phyloP scores from a whole-genome alignment of 2,797 vertebrate species.

The Cuculus canorus region DNA sequence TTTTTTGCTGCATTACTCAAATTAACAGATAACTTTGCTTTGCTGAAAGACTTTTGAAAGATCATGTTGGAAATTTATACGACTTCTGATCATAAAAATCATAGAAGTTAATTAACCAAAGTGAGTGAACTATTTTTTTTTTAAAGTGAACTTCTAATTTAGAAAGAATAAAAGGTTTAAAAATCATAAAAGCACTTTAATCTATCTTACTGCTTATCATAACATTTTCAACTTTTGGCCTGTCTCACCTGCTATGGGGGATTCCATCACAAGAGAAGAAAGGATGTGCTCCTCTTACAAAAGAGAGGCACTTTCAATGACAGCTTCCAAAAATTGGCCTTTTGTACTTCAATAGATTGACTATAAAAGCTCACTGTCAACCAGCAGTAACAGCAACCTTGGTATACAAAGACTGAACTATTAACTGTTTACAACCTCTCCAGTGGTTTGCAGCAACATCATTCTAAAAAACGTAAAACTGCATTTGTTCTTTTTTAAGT shows the following conservation, averaged over 20 bases:
- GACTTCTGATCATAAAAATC: slow-evolving; percentile 32
- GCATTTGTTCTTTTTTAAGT: background rate
- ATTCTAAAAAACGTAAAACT: background rate
- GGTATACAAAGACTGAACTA: slow-evolving; percentile 44
- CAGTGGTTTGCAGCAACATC: background rate
- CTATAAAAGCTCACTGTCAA: slow-evolving; percentile 70
- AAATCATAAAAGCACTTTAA: slow-evolving; percentile 16
- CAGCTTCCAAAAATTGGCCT: slow-evolving; percentile 51
- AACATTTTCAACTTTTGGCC: slow-evolving; percentile 46
- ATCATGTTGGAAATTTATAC: background rate
- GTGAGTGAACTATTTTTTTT: background rate
- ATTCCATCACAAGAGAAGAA: slow-evolving; percentile 59
- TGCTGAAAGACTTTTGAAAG: background rate
- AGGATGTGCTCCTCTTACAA: slow-evolving; percentile 57
- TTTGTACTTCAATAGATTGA: slow-evolving; percentile 64
- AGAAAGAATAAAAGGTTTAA: slow-evolving; percentile 39
- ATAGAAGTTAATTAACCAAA: background rate
- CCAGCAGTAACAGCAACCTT: slow-evolving; percentile 63
- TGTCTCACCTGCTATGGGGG: slow-evolving; percentile 30
- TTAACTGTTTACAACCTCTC: slow-evolving; percentile 14
- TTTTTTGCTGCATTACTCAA: background rate
- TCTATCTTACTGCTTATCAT: background rate
- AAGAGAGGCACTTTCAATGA: slow-evolving; percentile 63
- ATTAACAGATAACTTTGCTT: background rate
- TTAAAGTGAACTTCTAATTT: slow-evolving; percentile 24